Evolutionary conservation across 2,888 invertebrate genomes (phyloP).

Genomic region (Latrodectus elegans): DNA sequence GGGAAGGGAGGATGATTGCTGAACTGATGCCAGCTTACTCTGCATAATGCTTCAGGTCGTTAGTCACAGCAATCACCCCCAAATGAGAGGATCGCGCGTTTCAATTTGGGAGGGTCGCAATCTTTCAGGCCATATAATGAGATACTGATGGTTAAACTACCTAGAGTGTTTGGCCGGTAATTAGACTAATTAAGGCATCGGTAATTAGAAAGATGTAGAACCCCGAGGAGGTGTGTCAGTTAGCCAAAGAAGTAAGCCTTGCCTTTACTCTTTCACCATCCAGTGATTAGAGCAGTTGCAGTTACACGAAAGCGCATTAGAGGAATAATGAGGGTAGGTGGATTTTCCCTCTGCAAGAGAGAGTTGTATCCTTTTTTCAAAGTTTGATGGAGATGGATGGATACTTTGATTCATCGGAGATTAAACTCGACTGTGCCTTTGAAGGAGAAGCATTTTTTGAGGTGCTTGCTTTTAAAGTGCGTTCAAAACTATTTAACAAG

Average conservation of each 20-base stretch:
- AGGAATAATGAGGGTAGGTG: neutral
- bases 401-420: neutral
- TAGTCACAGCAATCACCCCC: constrained; percentile 14
- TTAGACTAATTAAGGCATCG: constrained; percentile 55
- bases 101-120: constrained; percentile 17
- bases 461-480: no score
- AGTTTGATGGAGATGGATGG: no score
- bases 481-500: no score
- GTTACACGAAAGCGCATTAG: neutral
- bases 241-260: constrained; percentile 10
- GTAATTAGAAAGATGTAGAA: constrained; percentile 45
- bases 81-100: constrained; percentile 2
- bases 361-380: neutral
- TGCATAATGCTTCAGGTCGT: constrained; percentile 11
- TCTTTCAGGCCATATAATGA: constrained; percentile 21
- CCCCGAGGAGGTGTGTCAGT: constrained; percentile 17
- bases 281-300: constrained; percentile 10
- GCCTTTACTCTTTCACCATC: neutral
- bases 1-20: neutral
- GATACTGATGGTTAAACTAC: constrained; percentile 23
- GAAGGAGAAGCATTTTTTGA: no score
- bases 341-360: neutral
- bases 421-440: no score
- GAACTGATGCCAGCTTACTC: neutral
- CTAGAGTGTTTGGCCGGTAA: constrained; percentile 20